phyloP scores from a whole-genome alignment of 2,113 vertebrate species.

The Clarias batrachus region DNA sequence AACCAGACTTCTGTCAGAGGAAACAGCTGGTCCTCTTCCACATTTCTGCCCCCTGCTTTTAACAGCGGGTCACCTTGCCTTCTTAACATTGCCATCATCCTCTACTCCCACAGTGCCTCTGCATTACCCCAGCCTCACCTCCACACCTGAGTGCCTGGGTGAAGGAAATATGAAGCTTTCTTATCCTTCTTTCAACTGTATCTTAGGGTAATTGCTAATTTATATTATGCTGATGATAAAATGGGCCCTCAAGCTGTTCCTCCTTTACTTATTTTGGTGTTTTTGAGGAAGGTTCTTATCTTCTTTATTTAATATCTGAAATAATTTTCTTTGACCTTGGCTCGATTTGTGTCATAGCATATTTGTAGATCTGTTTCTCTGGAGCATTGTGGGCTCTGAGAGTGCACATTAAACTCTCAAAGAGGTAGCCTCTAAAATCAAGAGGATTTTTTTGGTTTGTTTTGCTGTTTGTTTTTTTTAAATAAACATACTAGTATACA shows the following conservation, averaged over 20 bases:
- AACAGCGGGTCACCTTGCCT: constrained; percentile 47
- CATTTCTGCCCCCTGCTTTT: constrained; percentile 39
- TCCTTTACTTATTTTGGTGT: not conserved
- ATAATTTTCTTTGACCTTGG: not conserved
- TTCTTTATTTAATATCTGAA: not conserved
- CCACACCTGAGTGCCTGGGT: constrained; percentile 13
- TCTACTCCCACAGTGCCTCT: constrained; percentile 14
- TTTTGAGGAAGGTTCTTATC: not conserved
- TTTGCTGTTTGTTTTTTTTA: no score
- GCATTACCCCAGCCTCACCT: constrained; percentile 21
- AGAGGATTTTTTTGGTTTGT: no score
- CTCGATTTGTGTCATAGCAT: not conserved
- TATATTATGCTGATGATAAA: constrained; percentile 38
- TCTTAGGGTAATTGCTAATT: constrained; percentile 25
- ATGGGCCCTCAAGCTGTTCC: constrained; percentile 17
- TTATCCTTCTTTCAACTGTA: constrained; percentile 5
- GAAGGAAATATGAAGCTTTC: not conserved
- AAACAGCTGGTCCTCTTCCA: constrained; percentile 48
- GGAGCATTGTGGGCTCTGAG: not conserved
- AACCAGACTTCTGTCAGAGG: constrained; percentile 42
- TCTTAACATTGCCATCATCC: constrained; percentile 26
- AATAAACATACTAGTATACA: no score
- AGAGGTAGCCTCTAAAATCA: not conserved
- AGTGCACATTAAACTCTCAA: not conserved
- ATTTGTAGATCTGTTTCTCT: not conserved